Base-by-base conservation (phyloP, 2,113 vertebrate genomes). In the Vulpes lagopus region DNA sequence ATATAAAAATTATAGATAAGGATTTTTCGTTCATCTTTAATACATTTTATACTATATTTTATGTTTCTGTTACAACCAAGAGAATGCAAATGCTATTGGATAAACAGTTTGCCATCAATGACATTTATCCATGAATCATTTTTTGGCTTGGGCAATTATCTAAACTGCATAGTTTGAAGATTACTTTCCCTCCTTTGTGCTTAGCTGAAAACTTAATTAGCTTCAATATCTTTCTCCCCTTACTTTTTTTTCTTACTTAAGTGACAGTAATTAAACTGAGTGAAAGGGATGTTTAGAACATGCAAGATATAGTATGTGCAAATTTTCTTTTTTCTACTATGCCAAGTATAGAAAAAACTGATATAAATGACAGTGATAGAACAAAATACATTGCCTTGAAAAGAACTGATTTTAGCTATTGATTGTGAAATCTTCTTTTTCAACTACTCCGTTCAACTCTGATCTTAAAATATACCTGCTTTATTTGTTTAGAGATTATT, bases 401-500 rank as follows among this genome's bases (percentile, higher is more conserved):
- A 35, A 80, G 2, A 89, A 94, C 0, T 82, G 11, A 94, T 80
- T 88, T 92, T 87, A 49, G n/a, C 30, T 49, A 51, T 2, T 81
- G 2, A 30, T 49, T 62, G 12, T 32, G 84, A 69, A 78, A 71
- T 30, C 10, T 53, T 78, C 8, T 88, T 90, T 97, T 64, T 15
- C 53, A 94, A 64, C 16, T 59, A 57, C 16, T 86, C 4, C 16
- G 51, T 86, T 96, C 32, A 89, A 67, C 35, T 51, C 15, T 81
- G 22, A 1, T 85, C 9, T 73, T 92, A 92, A 85, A 86, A 82
- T n/a, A 62, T 1, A 79, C 84, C 53, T 89, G 8, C 93, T 87
- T 91, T 87, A 74, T 93, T 84, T 73, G 62, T 84, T 96, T 89
- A 23, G 16, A 5, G 3, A 78, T 88, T 93, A 85, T 85, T 95